Conservation (phyloP, 1,140 invertebrate genomes). For the Aphis gossypii region DNA sequence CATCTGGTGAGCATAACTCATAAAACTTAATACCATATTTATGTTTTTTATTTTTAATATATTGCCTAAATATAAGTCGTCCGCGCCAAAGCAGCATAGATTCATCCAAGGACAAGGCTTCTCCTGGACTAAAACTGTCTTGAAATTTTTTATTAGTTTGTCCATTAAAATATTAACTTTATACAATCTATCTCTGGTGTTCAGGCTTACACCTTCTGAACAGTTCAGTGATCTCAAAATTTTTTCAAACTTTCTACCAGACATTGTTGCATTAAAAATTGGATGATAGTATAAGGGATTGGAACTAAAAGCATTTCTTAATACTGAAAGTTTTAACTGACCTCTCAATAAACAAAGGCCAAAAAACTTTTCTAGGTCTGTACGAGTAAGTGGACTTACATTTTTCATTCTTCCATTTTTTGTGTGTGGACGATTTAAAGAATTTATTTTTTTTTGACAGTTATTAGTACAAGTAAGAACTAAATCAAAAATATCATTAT, state of each 20-base stretch:
- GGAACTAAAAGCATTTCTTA: constrained; percentile 21
- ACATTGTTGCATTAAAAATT: constrained; percentile 21
- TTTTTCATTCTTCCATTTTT: constrained; percentile 27
- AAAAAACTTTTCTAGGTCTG: constrained; percentile 12
- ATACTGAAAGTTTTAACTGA: constrained; percentile 10
- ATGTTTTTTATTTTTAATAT: constrained; percentile 15
- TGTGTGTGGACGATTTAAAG: constrained; percentile 34
- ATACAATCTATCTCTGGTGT: constrained; percentile 9
- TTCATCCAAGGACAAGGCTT: not conserved
- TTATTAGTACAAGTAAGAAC: constrained; percentile 17
- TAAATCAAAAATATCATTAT: constrained; percentile 28
- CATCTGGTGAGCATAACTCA: constrained; percentile 13
- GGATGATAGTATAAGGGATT: constrained; percentile 37
- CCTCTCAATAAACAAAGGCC: not conserved
- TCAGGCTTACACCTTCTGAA: not conserved
- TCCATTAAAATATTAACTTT: constrained; percentile 9
- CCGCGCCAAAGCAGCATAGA: not conserved
- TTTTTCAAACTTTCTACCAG: constrained; percentile 27
- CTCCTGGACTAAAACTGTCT: not conserved
- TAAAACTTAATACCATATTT: constrained; percentile 30
- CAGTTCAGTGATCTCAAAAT: constrained; percentile 11
- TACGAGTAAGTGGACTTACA: not conserved
- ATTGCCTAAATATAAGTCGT: constrained; percentile 21
- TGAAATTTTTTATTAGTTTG: constrained; percentile 30
- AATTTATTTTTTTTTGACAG: constrained; percentile 10